A percentile compares a stretch with the other conserved stretches of the same genome.
These are phyloP conservation scores for Pelecanus crispus DNA, from an alignment of 2,113 vertebrate species.

Conservation along the genomic window DNA sequence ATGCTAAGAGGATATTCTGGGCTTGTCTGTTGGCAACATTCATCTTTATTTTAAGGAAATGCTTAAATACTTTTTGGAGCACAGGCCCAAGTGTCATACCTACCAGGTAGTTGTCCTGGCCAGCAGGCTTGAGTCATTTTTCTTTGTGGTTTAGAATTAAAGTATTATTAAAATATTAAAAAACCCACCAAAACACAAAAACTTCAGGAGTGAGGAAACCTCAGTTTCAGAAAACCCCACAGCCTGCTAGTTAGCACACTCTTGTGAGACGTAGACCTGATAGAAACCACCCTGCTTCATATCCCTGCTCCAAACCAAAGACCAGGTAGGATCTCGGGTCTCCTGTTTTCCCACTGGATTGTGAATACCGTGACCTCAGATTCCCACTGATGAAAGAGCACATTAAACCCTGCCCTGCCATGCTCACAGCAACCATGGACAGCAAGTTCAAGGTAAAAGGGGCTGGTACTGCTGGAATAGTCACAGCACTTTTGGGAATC, in stretches of 20 bases:
- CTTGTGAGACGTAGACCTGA: background rate
- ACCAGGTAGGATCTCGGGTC: background rate
- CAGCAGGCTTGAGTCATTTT: background rate
- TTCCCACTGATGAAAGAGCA: background rate
- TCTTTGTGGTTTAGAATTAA: background rate
- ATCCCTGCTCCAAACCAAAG: background rate
- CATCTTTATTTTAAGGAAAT: background rate
- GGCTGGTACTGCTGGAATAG: background rate
- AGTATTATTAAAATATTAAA: background rate
- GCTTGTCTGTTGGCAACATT: background rate
- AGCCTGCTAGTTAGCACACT: background rate
- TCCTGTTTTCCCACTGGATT: background rate
- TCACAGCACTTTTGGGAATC: fast-evolving
- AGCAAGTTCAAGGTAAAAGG: background rate
- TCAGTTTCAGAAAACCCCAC: background rate
- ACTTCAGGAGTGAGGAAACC: background rate
- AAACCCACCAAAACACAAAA: background rate
- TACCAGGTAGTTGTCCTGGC: background rate
- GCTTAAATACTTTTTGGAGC: background rate
- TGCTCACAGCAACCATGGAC: background rate
- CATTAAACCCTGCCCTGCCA: background rate
- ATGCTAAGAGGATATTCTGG: background rate
- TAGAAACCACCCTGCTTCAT: background rate
- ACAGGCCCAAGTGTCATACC: background rate
- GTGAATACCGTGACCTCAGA: background rate